These are phyloP conservation scores for Platygyra sinensis DNA, from an alignment of 64 coral and sea anemone genomes.

Conservation along the genomic window DNA sequence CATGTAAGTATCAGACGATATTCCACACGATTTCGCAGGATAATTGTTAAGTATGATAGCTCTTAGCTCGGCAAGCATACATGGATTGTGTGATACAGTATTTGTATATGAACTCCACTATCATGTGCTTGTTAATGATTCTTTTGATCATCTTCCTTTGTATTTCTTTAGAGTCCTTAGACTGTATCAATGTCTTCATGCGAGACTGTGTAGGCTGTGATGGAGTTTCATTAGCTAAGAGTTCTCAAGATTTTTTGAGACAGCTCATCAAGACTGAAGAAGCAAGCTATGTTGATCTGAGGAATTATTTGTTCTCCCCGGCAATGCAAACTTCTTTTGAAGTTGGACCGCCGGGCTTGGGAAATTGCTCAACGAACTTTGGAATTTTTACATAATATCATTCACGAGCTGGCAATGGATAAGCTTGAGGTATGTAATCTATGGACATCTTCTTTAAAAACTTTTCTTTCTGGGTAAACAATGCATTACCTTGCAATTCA, in stretches of 20 bases:
- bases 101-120: no score
- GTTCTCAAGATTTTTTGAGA: conserved; percentile 65
- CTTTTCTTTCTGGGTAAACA: no score
- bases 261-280: conserved; percentile 73
- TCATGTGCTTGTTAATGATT: no score
- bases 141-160: no score
- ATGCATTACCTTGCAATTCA: no score
- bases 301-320: conserved; percentile 94
- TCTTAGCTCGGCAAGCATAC: no score
- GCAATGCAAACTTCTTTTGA: conserved; percentile 86
- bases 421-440: conserved; percentile 72
- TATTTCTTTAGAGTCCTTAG: conserved; percentile 52
- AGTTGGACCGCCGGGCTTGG: conserved; percentile 62
- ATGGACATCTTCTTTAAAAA: no score
- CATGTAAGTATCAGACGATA: no score
- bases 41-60: no score
- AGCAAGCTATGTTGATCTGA: conserved; percentile 87
- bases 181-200: conserved; percentile 87
- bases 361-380: conserved; percentile 91
- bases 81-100: no score
- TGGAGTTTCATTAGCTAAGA: conserved; percentile 69
- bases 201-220: conserved; percentile 85
- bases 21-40: no score
- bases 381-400: conserved; percentile 89
- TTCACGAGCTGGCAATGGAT: conserved; percentile 83